These are phyloP conservation scores for Rhincodon typus DNA, from an alignment of 2,797 vertebrate genomes.

Conservation along the genomic window DNA sequence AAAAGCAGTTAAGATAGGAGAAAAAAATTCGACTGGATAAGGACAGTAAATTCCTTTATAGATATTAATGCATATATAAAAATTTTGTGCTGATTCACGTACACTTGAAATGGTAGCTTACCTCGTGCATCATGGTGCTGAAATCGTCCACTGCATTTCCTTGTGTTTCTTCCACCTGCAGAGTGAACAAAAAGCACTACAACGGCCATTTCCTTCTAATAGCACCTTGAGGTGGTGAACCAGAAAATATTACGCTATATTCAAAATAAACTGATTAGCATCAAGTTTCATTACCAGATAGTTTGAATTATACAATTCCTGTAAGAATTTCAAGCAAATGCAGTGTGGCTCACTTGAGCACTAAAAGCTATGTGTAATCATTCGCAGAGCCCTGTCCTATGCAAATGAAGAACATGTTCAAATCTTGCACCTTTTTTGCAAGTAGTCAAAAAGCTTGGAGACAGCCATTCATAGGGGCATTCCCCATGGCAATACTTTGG, in stretches of 20 bases:
- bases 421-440: too few species aligned
- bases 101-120: slow-evolving; percentile 44
- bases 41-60: background rate
- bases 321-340: too few species aligned
- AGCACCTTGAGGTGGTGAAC: background rate
- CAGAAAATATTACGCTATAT: background rate
- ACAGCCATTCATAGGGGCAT: too few species aligned
- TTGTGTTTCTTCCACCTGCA: slow-evolving; percentile 60
- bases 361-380: too few species aligned
- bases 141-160: slow-evolving; percentile 55
- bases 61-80: background rate
- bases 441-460: too few species aligned
- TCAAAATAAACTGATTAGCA: background rate
- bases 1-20: background rate
- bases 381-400: too few species aligned
- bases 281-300: background rate
- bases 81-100: background rate
- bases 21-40: background rate
- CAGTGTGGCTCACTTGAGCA: too few species aligned
- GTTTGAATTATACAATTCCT: background rate
- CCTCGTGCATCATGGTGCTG: slow-evolving; percentile 59
- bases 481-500: too few species aligned
- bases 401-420: too few species aligned
- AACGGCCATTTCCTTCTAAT: background rate
- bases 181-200: slow-evolving; percentile 38